Percentiles rank a stretch among this genome's conserved stretches.
Evolutionary conservation across 2,113 vertebrate species (phyloP).

Genomic region (Arizona elegans): DNA sequence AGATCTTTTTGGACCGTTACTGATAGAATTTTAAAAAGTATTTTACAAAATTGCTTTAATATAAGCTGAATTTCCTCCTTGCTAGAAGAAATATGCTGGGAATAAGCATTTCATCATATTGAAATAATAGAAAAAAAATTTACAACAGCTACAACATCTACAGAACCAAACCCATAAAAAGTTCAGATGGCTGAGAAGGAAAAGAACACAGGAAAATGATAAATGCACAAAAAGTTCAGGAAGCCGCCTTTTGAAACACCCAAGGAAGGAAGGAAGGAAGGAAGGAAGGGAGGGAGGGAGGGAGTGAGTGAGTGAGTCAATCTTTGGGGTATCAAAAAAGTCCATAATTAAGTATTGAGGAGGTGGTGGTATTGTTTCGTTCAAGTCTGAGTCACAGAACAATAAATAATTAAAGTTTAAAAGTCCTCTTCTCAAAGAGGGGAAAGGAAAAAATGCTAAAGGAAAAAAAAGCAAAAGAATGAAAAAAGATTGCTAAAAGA

Average conservation of each 20-base stretch:
- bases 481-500: neutral
- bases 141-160: conserved; percentile 42
- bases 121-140: conserved; percentile 71
- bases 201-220: neutral
- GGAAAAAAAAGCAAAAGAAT: neutral
- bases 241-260: neutral
- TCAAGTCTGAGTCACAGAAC: conserved; percentile 13
- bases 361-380: neutral
- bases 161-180: conserved; percentile 42
- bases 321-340: neutral
- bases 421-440: neutral
- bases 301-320: neutral
- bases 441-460: neutral
- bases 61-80: conserved; percentile 54
- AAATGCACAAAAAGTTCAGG: neutral
- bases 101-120: conserved; percentile 63
- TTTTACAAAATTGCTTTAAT: conserved; percentile 41
- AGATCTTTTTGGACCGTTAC: neutral
- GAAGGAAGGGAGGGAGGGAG: neutral
- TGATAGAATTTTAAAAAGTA: neutral
- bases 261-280: neutral
- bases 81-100: conserved; percentile 27
- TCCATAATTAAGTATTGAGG: neutral
- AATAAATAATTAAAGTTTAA: conserved; percentile 17
- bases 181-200: neutral